phyloP scores from a whole-genome alignment of 2,113 vertebrate species.

The Conger conger region DNA sequence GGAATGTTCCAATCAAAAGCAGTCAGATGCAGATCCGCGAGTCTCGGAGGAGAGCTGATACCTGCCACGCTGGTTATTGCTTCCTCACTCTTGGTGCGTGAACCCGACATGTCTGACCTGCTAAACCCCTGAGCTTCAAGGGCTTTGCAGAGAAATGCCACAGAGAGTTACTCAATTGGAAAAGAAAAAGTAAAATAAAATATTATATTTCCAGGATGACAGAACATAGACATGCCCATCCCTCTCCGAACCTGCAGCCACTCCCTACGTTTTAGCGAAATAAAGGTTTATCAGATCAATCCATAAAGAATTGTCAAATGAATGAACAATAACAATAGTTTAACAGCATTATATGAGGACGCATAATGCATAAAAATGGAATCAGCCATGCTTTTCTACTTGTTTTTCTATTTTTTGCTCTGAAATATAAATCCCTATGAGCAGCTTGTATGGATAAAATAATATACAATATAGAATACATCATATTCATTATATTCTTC shows the following conservation, averaged over 20 bases:
- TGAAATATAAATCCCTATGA: not conserved
- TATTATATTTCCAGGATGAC: not conserved
- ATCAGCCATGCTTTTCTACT: not conserved
- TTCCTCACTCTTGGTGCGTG: slow-evolving; percentile 14
- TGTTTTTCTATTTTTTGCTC: not conserved
- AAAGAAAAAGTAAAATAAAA: slow-evolving; percentile 13
- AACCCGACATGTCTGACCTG: not conserved
- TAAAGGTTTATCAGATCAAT: not conserved
- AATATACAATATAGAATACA: not conserved
- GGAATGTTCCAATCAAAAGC: slow-evolving; percentile 38
- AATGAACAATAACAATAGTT: not conserved
- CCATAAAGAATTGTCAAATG: not conserved
- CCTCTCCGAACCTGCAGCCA: too few relatives aligned
- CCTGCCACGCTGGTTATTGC: slow-evolving; percentile 25
- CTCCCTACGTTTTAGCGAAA: not conserved
- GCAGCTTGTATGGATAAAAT: not conserved
- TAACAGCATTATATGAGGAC: not conserved
- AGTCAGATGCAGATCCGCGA: slow-evolving; percentile 38
- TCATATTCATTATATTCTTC: slow-evolving; percentile 11
- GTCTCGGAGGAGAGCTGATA: slow-evolving; percentile 9
- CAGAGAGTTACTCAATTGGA: not conserved
- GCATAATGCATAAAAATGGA: not conserved
- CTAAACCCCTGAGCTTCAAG: not conserved
- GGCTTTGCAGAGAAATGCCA: not conserved
- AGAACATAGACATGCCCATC: too few relatives aligned